Base-by-base conservation (phyloP, 2,113 vertebrate species). In the Fregata magnificens region DNA sequence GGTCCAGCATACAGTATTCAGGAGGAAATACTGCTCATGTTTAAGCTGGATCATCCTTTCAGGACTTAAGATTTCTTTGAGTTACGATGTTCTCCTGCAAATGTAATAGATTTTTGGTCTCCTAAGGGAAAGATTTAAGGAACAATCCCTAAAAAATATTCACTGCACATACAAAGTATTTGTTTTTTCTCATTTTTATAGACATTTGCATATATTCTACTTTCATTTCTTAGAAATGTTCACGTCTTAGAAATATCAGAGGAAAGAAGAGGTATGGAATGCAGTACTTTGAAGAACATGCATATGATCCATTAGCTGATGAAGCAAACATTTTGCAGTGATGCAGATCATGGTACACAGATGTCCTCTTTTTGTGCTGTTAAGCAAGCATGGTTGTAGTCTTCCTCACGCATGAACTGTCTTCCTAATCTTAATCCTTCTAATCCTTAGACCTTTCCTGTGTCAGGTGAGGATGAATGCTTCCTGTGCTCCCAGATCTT, bases 361-460 rank as follows among this genome's bases (percentile, higher is more conserved):
- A 28, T 58, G 20, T 36, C 42, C 21, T 81, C 53, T 69, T 34
- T 58, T 28, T 69, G 28, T 55, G 71, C n/a, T 63, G 59, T 49
- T 86, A 82, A 67, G 89, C 49, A 56, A 77, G 47, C 0, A 0
- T 42, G 24, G 56, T 44, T 92, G 66, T 32, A 88, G 73, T 53
- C 71, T 88, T 83, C 71, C 76, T 88, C 76, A 61, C 0, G 0
- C 79, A 69, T 17, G 47, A 92, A 92, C 80, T 53, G 36, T 49
- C 44, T 72, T 49, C 70, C 40, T 95, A 95, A 96, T 72, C 95
- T 82, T 93, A 88, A 94, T 91, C 90, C 72, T 66, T 21, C 55
- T 94, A 86, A 93, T 97, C 88, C 80, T 73, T 21, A 55, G 88
- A 72, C 67, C 45, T 95, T 77, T 93, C 90, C 76, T 71, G 76